A percentile compares a stretch with the other conserved stretches of the same genome.
phyloP scores from a whole-genome alignment of 2,888 invertebrate genomes.

The Epiblema foenella region DNA sequence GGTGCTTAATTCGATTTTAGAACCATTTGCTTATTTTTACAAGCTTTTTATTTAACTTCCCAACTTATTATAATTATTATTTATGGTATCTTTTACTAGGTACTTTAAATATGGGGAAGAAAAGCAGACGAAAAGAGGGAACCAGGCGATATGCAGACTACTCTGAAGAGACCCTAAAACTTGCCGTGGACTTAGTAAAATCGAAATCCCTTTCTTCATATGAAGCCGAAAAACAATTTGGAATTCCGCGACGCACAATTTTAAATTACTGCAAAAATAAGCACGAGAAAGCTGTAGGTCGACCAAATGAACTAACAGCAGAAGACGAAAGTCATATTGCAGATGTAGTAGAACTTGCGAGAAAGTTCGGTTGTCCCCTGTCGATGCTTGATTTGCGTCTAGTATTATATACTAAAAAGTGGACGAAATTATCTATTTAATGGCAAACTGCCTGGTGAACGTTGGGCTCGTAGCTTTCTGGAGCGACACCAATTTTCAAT shows the following conservation, averaged over 20 bases:
- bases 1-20: too few relatives aligned
- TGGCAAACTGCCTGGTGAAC: not conserved
- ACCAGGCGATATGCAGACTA: slow-evolving; percentile 3
- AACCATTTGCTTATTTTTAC: too few relatives aligned
- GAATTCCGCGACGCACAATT: slow-evolving; percentile 31
- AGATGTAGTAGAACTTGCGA: slow-evolving; percentile 40
- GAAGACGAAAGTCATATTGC: too few relatives aligned
- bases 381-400: slow-evolving; percentile 45
- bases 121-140: not conserved
- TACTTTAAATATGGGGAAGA: not conserved
- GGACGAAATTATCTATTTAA: too few relatives aligned
- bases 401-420: slow-evolving; percentile 33
- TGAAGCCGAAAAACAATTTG: slow-evolving; percentile 46
- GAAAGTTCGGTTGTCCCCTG: slow-evolving; percentile 46
- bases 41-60: too few relatives aligned
- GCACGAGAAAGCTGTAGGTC: too few relatives aligned
- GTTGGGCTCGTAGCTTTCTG: slow-evolving; percentile 41
- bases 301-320: too few relatives aligned
- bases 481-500: slow-evolving; percentile 24
- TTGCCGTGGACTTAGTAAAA: slow-evolving; percentile 12
- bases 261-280: too few relatives aligned
- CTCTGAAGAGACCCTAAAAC: not conserved
- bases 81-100: too few relatives aligned
- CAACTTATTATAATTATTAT: too few relatives aligned
- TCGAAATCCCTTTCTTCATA: slow-evolving; percentile 26